Evolutionary conservation across 1,140 invertebrate genomes (phyloP), one percentile per base, ranked within the genome.

Genomic region (Pogonomyrmex barbatus): DNA sequence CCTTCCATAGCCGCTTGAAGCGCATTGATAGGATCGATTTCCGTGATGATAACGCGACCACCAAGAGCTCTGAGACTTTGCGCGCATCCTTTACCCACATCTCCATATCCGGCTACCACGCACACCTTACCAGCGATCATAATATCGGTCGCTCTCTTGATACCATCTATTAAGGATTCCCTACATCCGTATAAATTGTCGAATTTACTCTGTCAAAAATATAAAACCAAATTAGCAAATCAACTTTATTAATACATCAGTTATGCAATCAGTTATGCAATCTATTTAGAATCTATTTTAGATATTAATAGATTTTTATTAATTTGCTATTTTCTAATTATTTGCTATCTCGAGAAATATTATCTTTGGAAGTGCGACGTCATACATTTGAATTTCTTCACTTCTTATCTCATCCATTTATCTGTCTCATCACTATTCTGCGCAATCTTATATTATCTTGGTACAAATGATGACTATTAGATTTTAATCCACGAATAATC

Each of bases 1-100:
- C 99, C 99, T 97, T 99, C 99, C 99, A 99, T 99, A 2, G 99
- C 98, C 50, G 98, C 97, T 96, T 99, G 99, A 39, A 99, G 96
- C 14, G 99, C 99, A 96, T 98, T 99, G 91, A 99, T 99, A 0
- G 99, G 99, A 96, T 99, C 99, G 91, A 99, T 98, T 96, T 99
- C 99, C 33, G 99, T 99, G 70, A 99, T 96, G 87, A 99, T 97
- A 5, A 99, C 99, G 89, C 99, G 96, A 39, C 98, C 98, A 68
- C 99, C 99, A 92, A 99, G 98, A 52, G 98, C 98, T 93, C 97
- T 96, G 2, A 99, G 96, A 75, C 99, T 99, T 93, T 99, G 98
- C 63, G 99, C 99, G 94, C 98, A 99, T 76, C 99, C 99, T 96
- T 99, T 99, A 87, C 99, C 99, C 68, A 99, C 99, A 96, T 99